Base-by-base conservation (phyloP, 2,113 vertebrate genomes). In the zebrafish (Danio rerio) region DNA sequence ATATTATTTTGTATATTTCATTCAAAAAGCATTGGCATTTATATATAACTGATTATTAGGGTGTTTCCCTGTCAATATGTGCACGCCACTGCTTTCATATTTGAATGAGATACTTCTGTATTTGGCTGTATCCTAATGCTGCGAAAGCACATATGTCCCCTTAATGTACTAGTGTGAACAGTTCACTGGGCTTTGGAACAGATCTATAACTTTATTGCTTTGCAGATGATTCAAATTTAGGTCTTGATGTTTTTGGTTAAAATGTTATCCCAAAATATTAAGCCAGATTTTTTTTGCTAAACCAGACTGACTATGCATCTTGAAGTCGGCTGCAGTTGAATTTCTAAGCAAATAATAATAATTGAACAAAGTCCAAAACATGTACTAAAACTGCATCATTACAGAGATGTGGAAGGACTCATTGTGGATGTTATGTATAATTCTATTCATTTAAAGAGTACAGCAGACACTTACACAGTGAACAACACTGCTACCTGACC, bases 381-480 rank as follows among this genome's bases (percentile, higher is more conserved):
- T 42, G 13, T 87, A 58, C 85, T 87, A 87, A 91, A 83, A 84
- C 47, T 91, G 88, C 75, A 62, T 89, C 90, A 91, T 90, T 66
- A 16, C 86, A 58, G 83, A 92, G 90, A 92, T 88, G 89, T 88
- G 89, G 91, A 91, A 91, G 86, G 90, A 90, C 90, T 88, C 88
- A 82, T 87, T 89, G 91, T 87, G 87, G 87, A 93, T 89, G 89
- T 90, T 91, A 93, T 90, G 91, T 93, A 93, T 94, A 31, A 31
- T 2, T 31, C 3, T 89, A 92, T 88, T 92, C 86, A 91, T 92
- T 91, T 90, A 91, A 92, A 94, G 91, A 93, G 92, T 91, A 93
- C 92, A 94, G 93, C 91, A 91, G 93, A 94, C 93, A 94, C 93
- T 92, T 91, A 94, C 91, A 93, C 89, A 93, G 92, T 94, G 93